Conservation (phyloP, 2,113 vertebrate genomes). For the Cichladusa arquata region DNA sequence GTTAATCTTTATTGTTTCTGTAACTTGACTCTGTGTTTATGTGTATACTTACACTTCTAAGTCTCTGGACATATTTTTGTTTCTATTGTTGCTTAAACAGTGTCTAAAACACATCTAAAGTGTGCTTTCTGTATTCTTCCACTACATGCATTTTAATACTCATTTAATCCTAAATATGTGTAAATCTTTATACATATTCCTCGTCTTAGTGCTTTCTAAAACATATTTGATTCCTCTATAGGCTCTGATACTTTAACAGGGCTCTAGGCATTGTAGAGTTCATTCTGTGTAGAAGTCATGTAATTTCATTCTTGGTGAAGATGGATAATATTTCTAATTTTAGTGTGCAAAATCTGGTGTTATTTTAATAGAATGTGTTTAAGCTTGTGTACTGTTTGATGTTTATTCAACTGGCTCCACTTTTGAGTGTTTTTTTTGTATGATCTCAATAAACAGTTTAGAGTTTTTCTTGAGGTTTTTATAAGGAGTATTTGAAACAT, state of each 20-base stretch:
- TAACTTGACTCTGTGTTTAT: neutral
- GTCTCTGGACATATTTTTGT: neutral
- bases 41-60: neutral
- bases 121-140: neutral
- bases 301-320: neutral
- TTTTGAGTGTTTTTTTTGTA: neutral
- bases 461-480: neutral
- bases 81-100: neutral
- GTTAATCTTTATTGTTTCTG: neutral
- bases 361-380: neutral
- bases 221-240: neutral
- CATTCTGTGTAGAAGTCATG: neutral
- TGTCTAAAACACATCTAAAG: neutral
- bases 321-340: neutral
- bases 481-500: neutral
- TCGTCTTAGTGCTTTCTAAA: neutral
- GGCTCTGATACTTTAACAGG: neutral
- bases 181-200: neutral
- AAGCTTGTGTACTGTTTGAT: neutral
- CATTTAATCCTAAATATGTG: neutral
- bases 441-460: neutral
- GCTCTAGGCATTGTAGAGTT: neutral
- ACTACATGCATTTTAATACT: neutral
- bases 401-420: neutral
- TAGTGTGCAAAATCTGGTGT: neutral